Evolutionary conservation across 2,113 vertebrate genomes (phyloP), one percentile per base, ranked within the genome.

Genomic region (Dromaius novaehollandiae): DNA sequence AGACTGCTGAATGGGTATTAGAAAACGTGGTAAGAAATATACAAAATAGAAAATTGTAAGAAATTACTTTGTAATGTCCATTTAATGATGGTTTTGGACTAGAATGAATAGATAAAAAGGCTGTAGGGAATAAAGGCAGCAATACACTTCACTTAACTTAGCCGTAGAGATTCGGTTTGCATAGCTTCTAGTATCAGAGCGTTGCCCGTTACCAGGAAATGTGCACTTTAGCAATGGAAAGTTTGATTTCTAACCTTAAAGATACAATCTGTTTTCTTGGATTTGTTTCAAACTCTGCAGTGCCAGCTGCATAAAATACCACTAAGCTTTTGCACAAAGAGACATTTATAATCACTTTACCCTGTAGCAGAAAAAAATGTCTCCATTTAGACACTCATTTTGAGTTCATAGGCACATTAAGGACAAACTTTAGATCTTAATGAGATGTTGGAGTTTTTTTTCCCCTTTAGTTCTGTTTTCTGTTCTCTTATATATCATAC

Each of bases 281-380:
- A 93, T 95, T 91, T 88, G 73, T 97, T 97, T 98, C 97, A 93
- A 82, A 79, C 20, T 91, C 56, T 90, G 93, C 90, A 89, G 89
- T 71, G 65, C 92, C 94, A 93, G 96, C 97, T 95, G 89, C 97
- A 94, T 95, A 94, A 94, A 95, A 92, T 80, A 75, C 79, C 89
- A 97, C 93, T 86, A 74, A 92, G 83, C 88, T 95, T 92, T 96
- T 73, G n/a, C 68, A 89, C 93, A 94, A 89, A 95, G 94, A 95
- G 96, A 94, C 96, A 86, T 96, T 97, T 96, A 96, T 95, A 97
- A 96, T 96, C 96, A 82, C 96, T 95, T 87, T 91, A 82, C 90
- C 97, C 95, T 89, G 81, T 88, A 79, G 90, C 88, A 80, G 90
- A n/a, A 88, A 95, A 95, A 97, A 97, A 97, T 36, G 85, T 90